Evolutionary conservation across 2,113 vertebrate genomes (phyloP), one percentile per base, ranked within the genome.

Genomic region (Ceuthmochares aereus): DNA sequence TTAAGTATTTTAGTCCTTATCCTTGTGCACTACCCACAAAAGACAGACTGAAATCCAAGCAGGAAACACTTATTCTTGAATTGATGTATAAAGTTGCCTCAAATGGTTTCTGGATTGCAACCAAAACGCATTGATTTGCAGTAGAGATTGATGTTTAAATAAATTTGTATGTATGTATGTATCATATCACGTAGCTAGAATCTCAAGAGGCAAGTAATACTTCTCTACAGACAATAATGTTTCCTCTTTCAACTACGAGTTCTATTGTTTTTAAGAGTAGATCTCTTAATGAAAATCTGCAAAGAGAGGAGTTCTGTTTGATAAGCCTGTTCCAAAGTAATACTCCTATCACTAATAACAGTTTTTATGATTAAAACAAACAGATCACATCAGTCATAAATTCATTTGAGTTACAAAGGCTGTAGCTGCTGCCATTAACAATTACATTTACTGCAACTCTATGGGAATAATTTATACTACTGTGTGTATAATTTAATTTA

Each of bases 291-390:
- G 49, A 85, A 94, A 85, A 64, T 34, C 78, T 88, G 29, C 14
- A 58, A 63, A 91, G 36, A 82, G 16, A 76, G n/a, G 73, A 77
- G 32, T 51, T 88, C 25, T 85, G 23, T 85, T 96, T 94, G 79
- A 92, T 54, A 93, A 85, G 25, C 14, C 11, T 40, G 7, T 79
- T 91, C 37, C 60, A 88, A 90, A 92, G 43, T 80, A 94, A 54
- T 83, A 73, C 6, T 87, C 23, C 3, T 73, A 76, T 69, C 51
- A 45, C 30, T 73, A 32, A 9, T 32, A 91, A 76, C 67, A 93
- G 32, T 26, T 76, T 92, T 85, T 69, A 54, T 76, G 90, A 96
- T 73, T 93, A 77, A 82, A 97, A 67, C 21, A 74, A 84, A 78
- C 34, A 69, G 54, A 85, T 62, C 67, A 14, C 14, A 69, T 54